Base-by-base conservation (phyloP, 2,113 vertebrate genomes). In the Puffinus mauretanicus region DNA sequence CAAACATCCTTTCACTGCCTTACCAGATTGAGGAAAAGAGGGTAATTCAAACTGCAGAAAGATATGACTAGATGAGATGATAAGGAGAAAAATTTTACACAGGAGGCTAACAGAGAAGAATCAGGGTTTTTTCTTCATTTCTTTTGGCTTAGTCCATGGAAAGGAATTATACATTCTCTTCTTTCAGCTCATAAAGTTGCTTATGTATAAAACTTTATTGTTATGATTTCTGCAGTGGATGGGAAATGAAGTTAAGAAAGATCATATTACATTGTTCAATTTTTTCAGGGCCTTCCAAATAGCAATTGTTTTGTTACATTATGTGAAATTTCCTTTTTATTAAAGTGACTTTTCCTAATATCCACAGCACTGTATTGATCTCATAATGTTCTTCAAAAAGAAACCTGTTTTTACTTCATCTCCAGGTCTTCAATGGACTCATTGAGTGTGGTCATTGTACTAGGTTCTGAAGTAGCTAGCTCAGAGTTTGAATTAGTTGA, bases 1-100 rank as follows among this genome's bases (percentile, higher is more conserved):
- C 99, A 99, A 99, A 99, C 99, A 99, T 98, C 98, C 98, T 98
- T 98, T 99, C 98, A 97, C 98, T 98, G 98, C 98, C 98, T 98
- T 98, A 98, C 97, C 97, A 98, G 98, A 98, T 98, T 98, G 98
- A 98, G 98, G 97, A 98, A 98, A 98, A 98, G 98, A 98, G 98
- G 98, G 98, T 98, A 98, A 98, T 98, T 99, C 98, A 98, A 98
- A 98, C 98, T 97, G 98, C 96, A 97, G 98, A 97, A 98, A 98
- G 98, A 99, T 98, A 98, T 97, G 97, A 98, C 97, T 95, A 98
- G 98, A 98, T 98, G 98, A 98, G 96, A 96, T 95, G 98, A 98
- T 98, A 98, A 98, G 97, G 94, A 97, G 93, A 97, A 97, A 98
- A 97, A 98, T 97, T 98, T 98, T 98, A 98, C 98, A 98, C 98